Base-by-base conservation (phyloP, 2,113 vertebrate genomes). In the Aptenodytes forsteri region DNA sequence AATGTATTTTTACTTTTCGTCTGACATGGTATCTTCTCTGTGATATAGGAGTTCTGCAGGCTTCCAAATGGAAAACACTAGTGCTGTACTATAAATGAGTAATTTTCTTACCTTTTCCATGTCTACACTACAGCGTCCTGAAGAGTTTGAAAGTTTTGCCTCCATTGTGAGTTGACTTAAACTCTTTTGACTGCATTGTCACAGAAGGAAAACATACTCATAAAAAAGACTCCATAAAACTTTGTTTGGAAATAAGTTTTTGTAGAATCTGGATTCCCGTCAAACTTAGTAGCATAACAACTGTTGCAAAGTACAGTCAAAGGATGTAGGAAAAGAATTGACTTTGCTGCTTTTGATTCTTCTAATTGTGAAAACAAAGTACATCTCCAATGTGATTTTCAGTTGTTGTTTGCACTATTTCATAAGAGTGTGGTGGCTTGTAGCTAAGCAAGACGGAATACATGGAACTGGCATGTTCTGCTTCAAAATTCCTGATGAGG, bases 41-140 rank as follows among this genome's bases (percentile, higher is more conserved):
- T 21, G 13, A n/a, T 40, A 21, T 1, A 87, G 22, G 5, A 32
- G 75, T 89, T 75, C 22, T 59, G 11, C 7, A 54, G 23, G 6
- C 10, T 82, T 88, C 21, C 25, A 67, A 46, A 56, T 50, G 17
- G 36, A 93, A 87, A 32, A 7, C n/a, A 66, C 36, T 54, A 44
- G 2, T 54, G 8, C 26, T 82, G 6, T n/a, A 55, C 0, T 4
- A 38, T 7, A 73, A 73, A 62, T 27, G 17, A 66, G 10, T 27
- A 34, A n/a, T 61, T n/a, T 64, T 76, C 52, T 72, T 23, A 64
- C 6, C 10, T 83, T 85, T 82, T 58, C 8, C 10, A 27, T 50
- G 29, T 46, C 42, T 40, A 46, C 6, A 22, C 9, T 72, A 23
- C 15, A 32, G 16, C 0, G 0, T 55, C 5, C 23, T 36, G 13